Evolutionary conservation across 2,113 vertebrate species (phyloP).

Genomic region (Mesitornis unicolor): DNA sequence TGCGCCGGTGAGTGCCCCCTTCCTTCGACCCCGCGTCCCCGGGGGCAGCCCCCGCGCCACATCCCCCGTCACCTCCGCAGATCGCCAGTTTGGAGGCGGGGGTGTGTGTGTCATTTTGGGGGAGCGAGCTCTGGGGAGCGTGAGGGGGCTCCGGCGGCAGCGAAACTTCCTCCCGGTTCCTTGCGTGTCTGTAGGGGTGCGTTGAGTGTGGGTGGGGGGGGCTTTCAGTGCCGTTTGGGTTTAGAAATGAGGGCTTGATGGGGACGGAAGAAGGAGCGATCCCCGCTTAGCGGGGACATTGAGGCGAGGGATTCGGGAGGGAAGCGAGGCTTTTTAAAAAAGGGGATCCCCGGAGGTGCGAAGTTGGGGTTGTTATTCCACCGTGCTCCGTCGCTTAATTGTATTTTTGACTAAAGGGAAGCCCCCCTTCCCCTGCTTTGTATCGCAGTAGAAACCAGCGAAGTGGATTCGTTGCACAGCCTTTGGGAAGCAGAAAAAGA

Average conservation of each 20-base stretch:
- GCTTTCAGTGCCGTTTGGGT: neutral
- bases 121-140: neutral
- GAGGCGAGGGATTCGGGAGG: neutral
- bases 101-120: fast-evolving
- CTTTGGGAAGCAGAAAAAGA: neutral
- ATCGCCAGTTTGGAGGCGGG: neutral
- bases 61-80: neutral
- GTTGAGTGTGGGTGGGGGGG: neutral
- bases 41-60: no score
- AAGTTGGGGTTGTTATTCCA: neutral
- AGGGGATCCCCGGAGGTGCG: neutral
- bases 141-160: neutral
- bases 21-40: neutral
- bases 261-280: neutral
- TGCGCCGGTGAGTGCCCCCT: constrained; percentile 31
- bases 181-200: neutral
- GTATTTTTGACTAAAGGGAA: neutral
- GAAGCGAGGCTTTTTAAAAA: neutral
- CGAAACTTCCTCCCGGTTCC: neutral
- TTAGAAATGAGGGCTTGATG: neutral
- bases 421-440: fast-evolving
- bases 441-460: neutral
- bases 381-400: no score
- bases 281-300: neutral
- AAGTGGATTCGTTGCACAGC: fast-evolving